Base-by-base conservation (phyloP, 2,888 invertebrate genomes). In the Tinea pellionella region DNA sequence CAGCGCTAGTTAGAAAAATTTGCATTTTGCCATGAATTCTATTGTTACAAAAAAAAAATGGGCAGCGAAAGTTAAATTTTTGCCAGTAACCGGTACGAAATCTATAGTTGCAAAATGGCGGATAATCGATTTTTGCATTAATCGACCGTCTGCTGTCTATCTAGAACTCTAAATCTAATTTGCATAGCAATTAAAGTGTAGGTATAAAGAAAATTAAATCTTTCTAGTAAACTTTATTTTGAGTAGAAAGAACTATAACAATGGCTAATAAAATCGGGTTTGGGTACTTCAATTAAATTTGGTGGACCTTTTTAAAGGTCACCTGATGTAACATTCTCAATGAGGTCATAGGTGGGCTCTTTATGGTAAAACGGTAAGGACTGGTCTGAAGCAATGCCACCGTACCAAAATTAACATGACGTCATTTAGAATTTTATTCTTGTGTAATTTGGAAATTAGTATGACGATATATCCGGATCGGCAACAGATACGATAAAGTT, bases 341-440 rank as follows among this genome's bases (percentile, higher is more conserved):
- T 53, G 53, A 53, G 53, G 53, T 53, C 53, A 53, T 53, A 15
- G 18, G 53, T 18, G n/a, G 9, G 37, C 9, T 37, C 18, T 53
- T 24, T 53, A 53, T 53, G 53, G 53, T n/a, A 53, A 53, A 18
- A 53, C 47, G 13, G 1, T 47, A 47, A 47, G 47, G 15, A 47
- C 15, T 13, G 47, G n/a, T 47, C 47, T 16, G 13, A 37, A 37
- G 37, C 9, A 37, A 37, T 37, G 37, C 9, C 37, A 37, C 9
- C 2, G 9, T 37, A 9, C 11, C 37, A 37, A 12, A 9, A 37
- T 37, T 2, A 6, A 24, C 6, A 24, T 24, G 24, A 24, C 24
- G 24, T 24, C 24, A 6, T 24, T 24, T 24, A 6, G 6, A 24
- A 24, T 6, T 2, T 2, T 24, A 6, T 24, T 3, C 24, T 24